Evolutionary conservation across 2,797 vertebrate species (phyloP).

Genomic region (Iguana delicatissima): DNA sequence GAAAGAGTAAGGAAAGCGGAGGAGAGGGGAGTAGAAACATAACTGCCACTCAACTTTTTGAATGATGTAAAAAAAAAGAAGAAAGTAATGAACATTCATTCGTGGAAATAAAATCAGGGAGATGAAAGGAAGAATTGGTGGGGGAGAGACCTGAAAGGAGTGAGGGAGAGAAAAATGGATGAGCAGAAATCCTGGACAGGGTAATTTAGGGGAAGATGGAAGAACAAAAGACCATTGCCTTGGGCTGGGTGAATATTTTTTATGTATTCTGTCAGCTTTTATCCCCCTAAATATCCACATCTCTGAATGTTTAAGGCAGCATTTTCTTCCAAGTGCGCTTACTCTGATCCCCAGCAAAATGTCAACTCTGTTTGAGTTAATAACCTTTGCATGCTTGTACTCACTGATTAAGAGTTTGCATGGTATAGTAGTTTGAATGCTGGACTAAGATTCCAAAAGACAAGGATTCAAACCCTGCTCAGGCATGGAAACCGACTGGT

Average conservation of each 20-base stretch:
- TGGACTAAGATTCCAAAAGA: too few relatives aligned
- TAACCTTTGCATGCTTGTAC: too few relatives aligned
- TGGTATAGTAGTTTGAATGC: too few relatives aligned
- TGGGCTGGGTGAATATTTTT: not conserved
- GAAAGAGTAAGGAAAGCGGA: not conserved
- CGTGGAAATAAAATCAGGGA: not conserved
- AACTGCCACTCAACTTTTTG: not conserved
- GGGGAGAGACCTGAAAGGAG: not conserved
- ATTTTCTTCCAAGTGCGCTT: too few relatives aligned
- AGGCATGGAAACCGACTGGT: too few relatives aligned
- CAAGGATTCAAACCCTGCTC: too few relatives aligned
- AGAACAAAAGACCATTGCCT: not conserved
- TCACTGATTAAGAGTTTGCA: too few relatives aligned
- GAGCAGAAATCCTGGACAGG: not conserved
- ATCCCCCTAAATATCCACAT: too few relatives aligned
- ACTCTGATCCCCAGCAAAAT: too few relatives aligned
- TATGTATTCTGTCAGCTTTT: not conserved
- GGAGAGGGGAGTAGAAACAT: not conserved
- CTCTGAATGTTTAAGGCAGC: too few relatives aligned
- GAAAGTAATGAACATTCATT: not conserved
- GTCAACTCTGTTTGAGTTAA: too few relatives aligned
- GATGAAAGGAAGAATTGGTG: not conserved
- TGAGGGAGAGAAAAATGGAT: not conserved
- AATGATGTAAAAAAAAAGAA: not conserved
- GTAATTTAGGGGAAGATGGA: not conserved